These are phyloP conservation scores for Nebria salina DNA, from an alignment of 2,888 invertebrate species.

Conservation along the genomic window DNA sequence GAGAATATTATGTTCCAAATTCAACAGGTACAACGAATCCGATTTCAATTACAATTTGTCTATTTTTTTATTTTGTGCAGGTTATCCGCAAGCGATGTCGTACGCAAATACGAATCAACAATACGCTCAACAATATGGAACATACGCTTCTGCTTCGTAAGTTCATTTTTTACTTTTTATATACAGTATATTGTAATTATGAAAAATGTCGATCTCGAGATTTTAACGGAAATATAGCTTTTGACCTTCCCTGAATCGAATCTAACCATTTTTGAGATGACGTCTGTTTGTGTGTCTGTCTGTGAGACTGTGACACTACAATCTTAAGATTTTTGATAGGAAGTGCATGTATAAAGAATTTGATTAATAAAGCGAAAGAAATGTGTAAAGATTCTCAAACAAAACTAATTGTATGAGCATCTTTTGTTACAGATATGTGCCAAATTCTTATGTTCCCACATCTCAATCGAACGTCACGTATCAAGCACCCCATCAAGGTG, in stretches of 20 bases:
- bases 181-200: too few species aligned
- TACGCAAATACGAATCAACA: slow-evolving; percentile 29
- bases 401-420: too few species aligned
- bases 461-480: slow-evolving; percentile 36
- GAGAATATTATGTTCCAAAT: slow-evolving; percentile 43
- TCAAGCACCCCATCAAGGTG: slow-evolving; percentile 34
- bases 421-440: slow-evolving; percentile 27
- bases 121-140: slow-evolving; percentile 37
- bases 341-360: too few species aligned
- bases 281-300: too few species aligned
- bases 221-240: too few species aligned
- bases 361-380: too few species aligned
- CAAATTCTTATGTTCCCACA: slow-evolving; percentile 37
- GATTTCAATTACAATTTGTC: background rate
- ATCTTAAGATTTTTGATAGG: too few species aligned
- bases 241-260: too few species aligned
- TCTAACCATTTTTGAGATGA: too few species aligned
- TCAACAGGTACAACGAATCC: slow-evolving; percentile 31
- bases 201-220: too few species aligned
- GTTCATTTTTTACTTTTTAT: slow-evolving; percentile 3
- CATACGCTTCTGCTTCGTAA: slow-evolving; percentile 29
- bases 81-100: slow-evolving; percentile 41
- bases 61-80: slow-evolving; percentile 18
- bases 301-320: too few species aligned
- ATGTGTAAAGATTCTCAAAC: too few species aligned